Evolutionary conservation across 2,797 vertebrate species (phyloP).

Genomic region (Todus mexicanus): DNA sequence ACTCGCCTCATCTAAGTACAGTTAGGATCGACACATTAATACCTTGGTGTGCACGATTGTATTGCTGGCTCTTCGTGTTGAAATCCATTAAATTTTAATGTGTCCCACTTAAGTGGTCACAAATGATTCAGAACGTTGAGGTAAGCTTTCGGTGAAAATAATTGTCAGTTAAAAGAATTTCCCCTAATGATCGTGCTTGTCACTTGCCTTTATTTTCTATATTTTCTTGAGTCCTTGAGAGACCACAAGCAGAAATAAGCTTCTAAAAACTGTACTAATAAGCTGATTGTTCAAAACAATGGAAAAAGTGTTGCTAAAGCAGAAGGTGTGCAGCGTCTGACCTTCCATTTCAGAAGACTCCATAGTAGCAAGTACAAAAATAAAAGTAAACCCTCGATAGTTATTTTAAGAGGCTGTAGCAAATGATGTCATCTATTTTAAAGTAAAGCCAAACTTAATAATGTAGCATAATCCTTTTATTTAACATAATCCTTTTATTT

Average conservation of each 20-base stretch:
- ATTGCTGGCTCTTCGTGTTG: conserved; percentile 53
- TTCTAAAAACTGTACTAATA: neutral
- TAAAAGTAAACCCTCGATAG: neutral
- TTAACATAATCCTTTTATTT: too few relatives aligned
- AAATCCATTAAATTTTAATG: conserved; percentile 75
- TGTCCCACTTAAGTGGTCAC: conserved; percentile 67
- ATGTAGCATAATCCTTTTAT: neutral
- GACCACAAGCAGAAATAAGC: conserved; percentile 17
- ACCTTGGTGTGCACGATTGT: conserved; percentile 36
- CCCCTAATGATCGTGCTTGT: conserved; percentile 49
- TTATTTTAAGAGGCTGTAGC: conserved; percentile 18
- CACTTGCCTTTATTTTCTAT: conserved; percentile 40
- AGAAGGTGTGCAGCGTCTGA: neutral
- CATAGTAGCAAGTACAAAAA: neutral
- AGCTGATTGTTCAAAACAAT: conserved; percentile 14
- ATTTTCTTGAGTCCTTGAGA: conserved; percentile 20
- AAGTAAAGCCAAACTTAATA: neutral
- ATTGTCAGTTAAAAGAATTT: conserved; percentile 49
- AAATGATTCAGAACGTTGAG: conserved; percentile 71
- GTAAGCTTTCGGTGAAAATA: conserved; percentile 67
- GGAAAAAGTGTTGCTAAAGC: conserved; percentile 41
- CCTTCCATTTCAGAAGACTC: conserved; percentile 49
- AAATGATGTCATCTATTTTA: neutral
- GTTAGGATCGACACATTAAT: conserved; percentile 71
- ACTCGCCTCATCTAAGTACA: conserved; percentile 59